Percentiles rank a stretch among this genome's conserved stretches.
Evolutionary conservation across 2,113 vertebrate genomes (phyloP).

Genomic region (Rattus rattus): DNA sequence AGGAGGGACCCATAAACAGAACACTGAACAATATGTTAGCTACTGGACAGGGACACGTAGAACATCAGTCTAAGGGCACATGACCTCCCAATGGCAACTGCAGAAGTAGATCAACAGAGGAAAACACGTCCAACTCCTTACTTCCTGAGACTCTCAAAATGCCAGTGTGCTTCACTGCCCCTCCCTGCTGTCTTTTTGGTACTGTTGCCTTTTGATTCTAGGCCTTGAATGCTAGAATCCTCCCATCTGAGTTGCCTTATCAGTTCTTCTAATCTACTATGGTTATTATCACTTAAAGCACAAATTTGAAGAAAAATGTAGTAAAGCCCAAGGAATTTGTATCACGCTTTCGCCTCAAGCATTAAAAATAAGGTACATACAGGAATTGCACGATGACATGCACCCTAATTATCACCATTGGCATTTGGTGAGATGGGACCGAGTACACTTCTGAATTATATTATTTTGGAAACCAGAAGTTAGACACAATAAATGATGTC

Average conservation of each 20-base stretch:
- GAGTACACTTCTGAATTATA: not conserved
- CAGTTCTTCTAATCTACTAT: slow-evolving; percentile 34
- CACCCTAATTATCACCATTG: not conserved
- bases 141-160: not conserved
- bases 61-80: not conserved
- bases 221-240: not conserved
- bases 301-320: slow-evolving; percentile 42
- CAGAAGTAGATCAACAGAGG: not conserved
- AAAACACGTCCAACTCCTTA: not conserved
- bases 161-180: not conserved
- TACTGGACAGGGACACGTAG: not conserved
- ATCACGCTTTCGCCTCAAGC: slow-evolving; percentile 57
- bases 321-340: slow-evolving; percentile 41
- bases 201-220: not conserved
- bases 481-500: slow-evolving; percentile 56
- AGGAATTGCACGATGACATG: not conserved
- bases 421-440: not conserved
- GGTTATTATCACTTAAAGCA: slow-evolving; percentile 54
- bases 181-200: not conserved
- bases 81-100: not conserved
- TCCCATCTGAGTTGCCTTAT: slow-evolving; percentile 54
- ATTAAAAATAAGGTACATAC: not conserved
- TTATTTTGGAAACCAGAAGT: slow-evolving; percentile 45
- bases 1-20: not conserved
- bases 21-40: not conserved